Conservation (phyloP, 2,797 vertebrate species). For the Pseudocheirus occidentalis region DNA sequence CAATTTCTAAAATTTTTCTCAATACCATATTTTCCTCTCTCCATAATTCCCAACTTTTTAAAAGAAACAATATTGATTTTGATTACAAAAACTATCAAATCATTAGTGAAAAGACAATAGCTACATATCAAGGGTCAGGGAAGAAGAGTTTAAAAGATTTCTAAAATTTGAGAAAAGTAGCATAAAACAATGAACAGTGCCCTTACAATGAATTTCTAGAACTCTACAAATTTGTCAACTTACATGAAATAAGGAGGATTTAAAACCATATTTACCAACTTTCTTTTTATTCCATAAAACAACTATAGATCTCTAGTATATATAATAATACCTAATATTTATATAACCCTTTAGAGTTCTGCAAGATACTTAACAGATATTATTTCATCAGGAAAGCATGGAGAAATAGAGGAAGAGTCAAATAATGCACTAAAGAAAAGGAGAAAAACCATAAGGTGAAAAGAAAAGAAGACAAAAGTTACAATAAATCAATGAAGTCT, state of each 20-base stretch:
- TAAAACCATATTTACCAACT: neutral
- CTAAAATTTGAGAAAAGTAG: neutral
- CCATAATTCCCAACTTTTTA: neutral
- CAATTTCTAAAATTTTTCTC: neutral
- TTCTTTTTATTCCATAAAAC: neutral
- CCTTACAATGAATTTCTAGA: neutral
- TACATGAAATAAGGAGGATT: neutral
- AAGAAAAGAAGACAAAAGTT: neutral
- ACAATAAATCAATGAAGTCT: neutral
- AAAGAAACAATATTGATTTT: too few species aligned
- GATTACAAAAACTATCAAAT: neutral
- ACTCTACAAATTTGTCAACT: neutral
- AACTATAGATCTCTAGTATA: neutral
- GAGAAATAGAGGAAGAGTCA: neutral
- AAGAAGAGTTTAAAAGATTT: neutral
- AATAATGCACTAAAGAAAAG: neutral
- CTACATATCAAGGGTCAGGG: neutral
- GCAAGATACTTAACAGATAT: neutral
- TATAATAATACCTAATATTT: neutral
- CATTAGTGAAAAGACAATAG: neutral
- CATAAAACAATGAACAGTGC: neutral
- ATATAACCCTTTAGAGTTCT: neutral
- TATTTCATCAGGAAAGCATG: neutral
- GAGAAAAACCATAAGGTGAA: neutral
- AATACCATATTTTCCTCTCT: neutral